Evolutionary conservation across 1,140 invertebrate species (phyloP).

Genomic region (Drosophila erecta): DNA sequence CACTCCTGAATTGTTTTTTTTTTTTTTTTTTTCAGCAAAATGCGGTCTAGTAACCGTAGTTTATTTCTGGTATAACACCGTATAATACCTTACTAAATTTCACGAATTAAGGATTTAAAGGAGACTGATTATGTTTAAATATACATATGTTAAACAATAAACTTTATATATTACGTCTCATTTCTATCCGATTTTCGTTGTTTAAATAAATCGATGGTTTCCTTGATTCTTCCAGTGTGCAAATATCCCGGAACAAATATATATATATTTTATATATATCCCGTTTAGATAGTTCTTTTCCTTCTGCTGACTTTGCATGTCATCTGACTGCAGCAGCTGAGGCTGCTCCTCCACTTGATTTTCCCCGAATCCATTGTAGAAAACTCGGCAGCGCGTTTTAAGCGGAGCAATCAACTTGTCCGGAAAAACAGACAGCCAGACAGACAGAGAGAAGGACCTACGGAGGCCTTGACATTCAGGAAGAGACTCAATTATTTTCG

Average conservation of each 20-base stretch:
- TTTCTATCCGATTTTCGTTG: background rate
- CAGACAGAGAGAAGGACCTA: background rate
- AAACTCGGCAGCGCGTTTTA: constrained; percentile 27
- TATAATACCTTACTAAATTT: too few relatives aligned
- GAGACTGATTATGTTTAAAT: too few relatives aligned
- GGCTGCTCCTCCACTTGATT: constrained; percentile 39
- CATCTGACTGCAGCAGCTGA: constrained; percentile 41
- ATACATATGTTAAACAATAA: background rate
- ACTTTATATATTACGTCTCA: background rate
- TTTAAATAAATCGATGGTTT: background rate
- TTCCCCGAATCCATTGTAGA: constrained; percentile 6
- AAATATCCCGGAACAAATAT: constrained; percentile 11
- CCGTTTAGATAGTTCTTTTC: constrained; percentile 35
- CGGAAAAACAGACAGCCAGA: constrained; percentile 14
- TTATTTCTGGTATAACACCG: too few relatives aligned
- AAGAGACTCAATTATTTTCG: constrained; percentile 43
- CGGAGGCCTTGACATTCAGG: constrained; percentile 43
- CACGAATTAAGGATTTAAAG: too few relatives aligned
- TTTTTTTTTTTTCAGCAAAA: background rate
- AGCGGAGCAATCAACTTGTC: constrained; percentile 40
- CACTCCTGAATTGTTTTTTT: constrained; percentile 6
- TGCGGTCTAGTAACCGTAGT: too few relatives aligned
- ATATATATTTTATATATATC: constrained; percentile 4
- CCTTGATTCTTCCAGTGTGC: background rate
- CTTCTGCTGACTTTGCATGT: constrained; percentile 66